These are phyloP conservation scores for Drosophila lacertosa DNA, from an alignment of 1,140 invertebrate species.

Conservation along the genomic window DNA sequence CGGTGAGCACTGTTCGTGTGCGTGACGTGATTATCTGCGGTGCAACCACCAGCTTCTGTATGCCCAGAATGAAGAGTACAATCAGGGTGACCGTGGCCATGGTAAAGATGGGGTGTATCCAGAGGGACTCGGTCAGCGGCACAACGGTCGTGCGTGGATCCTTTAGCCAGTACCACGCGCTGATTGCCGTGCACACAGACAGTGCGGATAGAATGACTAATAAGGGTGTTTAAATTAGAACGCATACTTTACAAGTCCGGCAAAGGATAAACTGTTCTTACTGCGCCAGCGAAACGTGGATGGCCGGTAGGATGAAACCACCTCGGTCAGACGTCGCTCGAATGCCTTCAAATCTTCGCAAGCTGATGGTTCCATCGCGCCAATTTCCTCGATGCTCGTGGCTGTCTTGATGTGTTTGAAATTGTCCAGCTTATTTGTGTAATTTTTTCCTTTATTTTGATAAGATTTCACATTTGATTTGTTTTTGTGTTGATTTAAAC, in stretches of 20 bases:
- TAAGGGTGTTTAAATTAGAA: constrained; percentile 30
- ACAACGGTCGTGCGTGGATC: constrained; percentile 95
- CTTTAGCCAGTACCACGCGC: constrained; percentile 97
- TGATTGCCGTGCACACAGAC: constrained; percentile 94
- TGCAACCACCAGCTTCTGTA: constrained; percentile 97
- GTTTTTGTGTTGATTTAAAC: constrained; percentile 46
- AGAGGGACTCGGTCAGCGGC: constrained; percentile 94
- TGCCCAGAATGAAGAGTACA: constrained; percentile 94
- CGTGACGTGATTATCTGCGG: constrained; percentile 97
- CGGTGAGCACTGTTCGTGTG: constrained; percentile 93
- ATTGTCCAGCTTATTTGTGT: constrained; percentile 72
- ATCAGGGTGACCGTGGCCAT: constrained; percentile 93
- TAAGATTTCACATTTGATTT: constrained; percentile 67
- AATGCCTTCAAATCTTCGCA: constrained; percentile 96
- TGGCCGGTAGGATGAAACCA: constrained; percentile 96
- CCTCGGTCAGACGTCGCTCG: constrained; percentile 96
- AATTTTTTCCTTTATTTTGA: constrained; percentile 56
- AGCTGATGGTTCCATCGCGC: constrained; percentile 80
- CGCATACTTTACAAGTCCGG: neutral
- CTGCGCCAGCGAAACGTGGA: constrained; percentile 96
- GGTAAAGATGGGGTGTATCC: constrained; percentile 98
- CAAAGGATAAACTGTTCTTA: constrained; percentile 84
- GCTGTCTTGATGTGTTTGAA: constrained; percentile 64
- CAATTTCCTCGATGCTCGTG: constrained; percentile 76
- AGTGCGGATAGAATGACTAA: constrained; percentile 93